phyloP scores from a whole-genome alignment of 2,113 vertebrate species.

The Empidonax alnorum region DNA sequence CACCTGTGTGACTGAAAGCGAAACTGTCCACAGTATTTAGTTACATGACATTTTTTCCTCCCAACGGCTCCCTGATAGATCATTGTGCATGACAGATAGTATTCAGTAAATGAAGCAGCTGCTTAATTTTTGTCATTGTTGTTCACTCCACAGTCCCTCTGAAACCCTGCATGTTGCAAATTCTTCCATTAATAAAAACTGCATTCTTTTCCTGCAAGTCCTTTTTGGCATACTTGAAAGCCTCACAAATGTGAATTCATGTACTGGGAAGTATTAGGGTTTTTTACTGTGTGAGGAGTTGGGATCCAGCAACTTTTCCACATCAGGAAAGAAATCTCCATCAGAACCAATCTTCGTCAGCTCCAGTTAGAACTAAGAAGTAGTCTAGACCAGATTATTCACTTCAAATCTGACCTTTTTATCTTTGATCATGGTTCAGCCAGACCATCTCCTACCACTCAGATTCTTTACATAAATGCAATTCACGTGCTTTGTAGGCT shows the following conservation, averaged over 20 bases:
- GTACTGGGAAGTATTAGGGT: not conserved
- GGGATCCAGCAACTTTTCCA: not conserved
- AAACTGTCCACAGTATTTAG: not conserved
- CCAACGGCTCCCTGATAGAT: not conserved
- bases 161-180: not conserved
- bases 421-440: not conserved
- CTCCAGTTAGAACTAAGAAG: not conserved
- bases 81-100: constrained; percentile 15
- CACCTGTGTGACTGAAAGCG: not conserved
- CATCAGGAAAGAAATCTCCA: not conserved
- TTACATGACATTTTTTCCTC: constrained; percentile 57
- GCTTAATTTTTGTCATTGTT: constrained; percentile 63
- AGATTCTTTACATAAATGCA: not conserved
- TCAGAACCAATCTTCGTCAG: not conserved
- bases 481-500: not conserved
- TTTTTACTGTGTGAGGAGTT: not conserved
- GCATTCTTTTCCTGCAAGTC: not conserved
- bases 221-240: not conserved
- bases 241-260: not conserved
- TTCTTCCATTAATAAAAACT: constrained; percentile 16
- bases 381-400: not conserved
- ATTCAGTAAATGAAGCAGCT: constrained; percentile 47
- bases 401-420: not conserved
- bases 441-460: not conserved
- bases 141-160: not conserved